These are phyloP conservation scores for Notarius quadriscutis DNA, from an alignment of 2,113 vertebrate genomes.

Conservation along the genomic window DNA sequence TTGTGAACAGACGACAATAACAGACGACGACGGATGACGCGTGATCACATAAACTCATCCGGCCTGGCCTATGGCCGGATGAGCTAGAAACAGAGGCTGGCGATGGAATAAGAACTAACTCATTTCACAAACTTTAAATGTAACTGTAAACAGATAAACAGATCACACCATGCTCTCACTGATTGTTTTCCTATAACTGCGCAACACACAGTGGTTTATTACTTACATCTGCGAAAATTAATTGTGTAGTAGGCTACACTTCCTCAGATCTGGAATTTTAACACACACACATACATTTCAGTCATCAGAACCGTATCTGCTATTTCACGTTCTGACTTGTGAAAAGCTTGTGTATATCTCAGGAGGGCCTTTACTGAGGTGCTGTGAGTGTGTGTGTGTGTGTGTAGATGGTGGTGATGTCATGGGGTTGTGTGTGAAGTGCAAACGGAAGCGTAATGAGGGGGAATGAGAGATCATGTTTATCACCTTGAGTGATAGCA, in stretches of 20 bases:
- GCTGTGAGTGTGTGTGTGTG: conserved; percentile 38
- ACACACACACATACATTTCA: not conserved
- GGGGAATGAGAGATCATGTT: conserved; percentile 55
- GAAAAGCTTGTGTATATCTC: conserved; percentile 60
- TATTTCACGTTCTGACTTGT: not conserved
- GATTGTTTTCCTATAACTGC: not conserved
- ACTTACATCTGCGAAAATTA: not conserved
- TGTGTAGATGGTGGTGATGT: conserved; percentile 63
- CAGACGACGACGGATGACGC: too few relatives aligned
- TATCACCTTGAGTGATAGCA: conserved; percentile 59
- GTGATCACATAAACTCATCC: too few relatives aligned
- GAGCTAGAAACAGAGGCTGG: too few relatives aligned
- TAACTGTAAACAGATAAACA: not conserved
- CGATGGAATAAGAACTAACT: too few relatives aligned
- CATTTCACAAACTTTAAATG: not conserved
- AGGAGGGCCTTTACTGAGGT: conserved; percentile 67
- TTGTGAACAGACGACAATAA: too few relatives aligned
- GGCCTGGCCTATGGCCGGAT: too few relatives aligned
- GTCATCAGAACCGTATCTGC: not conserved
- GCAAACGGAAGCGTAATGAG: conserved; percentile 53
- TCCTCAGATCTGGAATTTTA: not conserved
- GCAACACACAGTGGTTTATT: not conserved
- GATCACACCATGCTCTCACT: not conserved
- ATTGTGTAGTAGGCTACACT: not conserved
- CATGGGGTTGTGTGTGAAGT: conserved; percentile 52